Percentiles rank a stretch among this genome's conserved stretches.
Evolutionary conservation across 1,140 invertebrate genomes (phyloP).

Genomic region (Drosophila saltans): DNA sequence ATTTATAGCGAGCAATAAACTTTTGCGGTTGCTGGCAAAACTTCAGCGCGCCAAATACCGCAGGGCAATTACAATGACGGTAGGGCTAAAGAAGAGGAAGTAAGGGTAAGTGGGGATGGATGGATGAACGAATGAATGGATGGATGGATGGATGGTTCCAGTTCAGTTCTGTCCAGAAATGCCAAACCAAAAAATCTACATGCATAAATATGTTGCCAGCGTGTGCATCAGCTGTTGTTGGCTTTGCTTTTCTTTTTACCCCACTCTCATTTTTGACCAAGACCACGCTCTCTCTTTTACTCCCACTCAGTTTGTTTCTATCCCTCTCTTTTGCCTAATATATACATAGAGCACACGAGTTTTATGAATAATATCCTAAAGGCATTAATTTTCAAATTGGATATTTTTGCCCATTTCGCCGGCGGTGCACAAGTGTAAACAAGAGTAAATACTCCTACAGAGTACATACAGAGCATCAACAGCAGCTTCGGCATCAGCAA

Average conservation of each 20-base stretch:
- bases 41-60: slow-evolving; percentile 67
- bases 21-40: slow-evolving; percentile 68
- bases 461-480: slow-evolving; percentile 15
- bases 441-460: slow-evolving; percentile 58
- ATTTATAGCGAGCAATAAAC: slow-evolving; percentile 76
- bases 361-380: slow-evolving; percentile 80
- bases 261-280: slow-evolving; percentile 11
- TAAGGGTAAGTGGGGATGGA: background rate
- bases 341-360: slow-evolving; percentile 46
- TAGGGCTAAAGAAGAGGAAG: background rate
- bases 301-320: background rate
- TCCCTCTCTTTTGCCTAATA: slow-evolving; percentile 16
- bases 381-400: slow-evolving; percentile 81
- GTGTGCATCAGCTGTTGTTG: slow-evolving; percentile 44
- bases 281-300: slow-evolving; percentile 1
- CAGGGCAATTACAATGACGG: slow-evolving; percentile 66
- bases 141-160: background rate
- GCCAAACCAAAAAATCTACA: slow-evolving; percentile 56
- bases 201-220: slow-evolving; percentile 57
- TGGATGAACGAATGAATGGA: background rate
- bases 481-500: slow-evolving; percentile 5
- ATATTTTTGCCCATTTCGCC: slow-evolving; percentile 77
- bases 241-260: slow-evolving; percentile 42
- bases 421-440: slow-evolving; percentile 72
- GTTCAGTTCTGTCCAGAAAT: background rate